Evolutionary conservation across 2,113 vertebrate genomes (phyloP).

Genomic region (Ophthalmolycus amberensis): DNA sequence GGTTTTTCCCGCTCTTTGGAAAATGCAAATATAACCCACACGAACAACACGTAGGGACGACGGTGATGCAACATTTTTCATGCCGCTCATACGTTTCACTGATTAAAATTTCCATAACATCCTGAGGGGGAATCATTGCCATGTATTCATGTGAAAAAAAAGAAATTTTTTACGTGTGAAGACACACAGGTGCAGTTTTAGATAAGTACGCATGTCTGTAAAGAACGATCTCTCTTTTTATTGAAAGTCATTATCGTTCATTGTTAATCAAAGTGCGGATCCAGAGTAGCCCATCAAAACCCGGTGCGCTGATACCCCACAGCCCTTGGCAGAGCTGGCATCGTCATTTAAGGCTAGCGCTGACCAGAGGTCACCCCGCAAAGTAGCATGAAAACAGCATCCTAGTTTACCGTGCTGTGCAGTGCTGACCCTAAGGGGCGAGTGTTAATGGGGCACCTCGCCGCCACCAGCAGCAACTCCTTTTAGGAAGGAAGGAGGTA

Average conservation of each 20-base stretch:
- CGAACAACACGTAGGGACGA: constrained; percentile 40
- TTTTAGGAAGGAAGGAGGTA: neutral
- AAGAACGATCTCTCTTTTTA: neutral
- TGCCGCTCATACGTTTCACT: constrained; percentile 60
- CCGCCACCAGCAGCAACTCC: constrained; percentile 7
- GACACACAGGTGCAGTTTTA: constrained; percentile 26
- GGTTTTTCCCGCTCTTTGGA: neutral
- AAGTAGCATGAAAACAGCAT: constrained; percentile 30
- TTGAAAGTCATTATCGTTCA: neutral
- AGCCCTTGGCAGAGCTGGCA: constrained; percentile 24
- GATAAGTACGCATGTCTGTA: constrained; percentile 34
- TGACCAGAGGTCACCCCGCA: constrained; percentile 22
- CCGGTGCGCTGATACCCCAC: neutral
- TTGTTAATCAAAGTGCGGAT: constrained; percentile 11
- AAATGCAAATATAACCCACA: constrained; percentile 46
- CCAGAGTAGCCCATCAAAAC: neutral
- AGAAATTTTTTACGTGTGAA: neutral
- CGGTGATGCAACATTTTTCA: constrained; percentile 53
- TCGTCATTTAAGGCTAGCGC: constrained; percentile 9
- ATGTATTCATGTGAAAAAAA: constrained; percentile 69
- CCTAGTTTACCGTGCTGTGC: constrained; percentile 12
- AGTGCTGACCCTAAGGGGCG: constrained; percentile 19
- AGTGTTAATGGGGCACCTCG: constrained; percentile 28
- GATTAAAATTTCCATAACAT: constrained; percentile 73
- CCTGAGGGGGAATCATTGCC: constrained; percentile 50